Evolutionary conservation across 1,140 invertebrate species (phyloP), one percentile per base, ranked within the genome.

Genomic region (Aphelenchoides fujianensis): DNA sequence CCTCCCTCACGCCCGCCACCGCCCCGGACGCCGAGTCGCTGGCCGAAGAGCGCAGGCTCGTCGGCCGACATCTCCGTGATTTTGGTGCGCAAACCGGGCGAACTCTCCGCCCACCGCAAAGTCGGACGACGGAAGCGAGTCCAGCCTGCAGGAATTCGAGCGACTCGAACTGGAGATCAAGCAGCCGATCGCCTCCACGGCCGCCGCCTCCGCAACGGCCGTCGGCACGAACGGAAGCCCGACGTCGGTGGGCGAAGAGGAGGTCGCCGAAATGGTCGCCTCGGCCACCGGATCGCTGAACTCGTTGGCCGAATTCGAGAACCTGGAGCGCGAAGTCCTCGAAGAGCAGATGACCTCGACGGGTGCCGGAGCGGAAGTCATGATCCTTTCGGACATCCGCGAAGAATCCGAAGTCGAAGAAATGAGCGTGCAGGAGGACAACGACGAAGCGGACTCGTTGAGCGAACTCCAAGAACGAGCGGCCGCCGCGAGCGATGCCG

Each of bases 391-490:
- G 30, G 78, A 79, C 35, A 71, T 66, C 28, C 57, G 73, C 3
- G 78, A 79, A 55, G 78, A 79, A 70, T 77, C 74, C 19, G 78
- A 79, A 77, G 63, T 70, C 2, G 78, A 79, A 69, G 78, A 80
- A 34, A 79, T 79, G 78, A 79, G 78, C 37, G 69, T 71, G 31
- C n/a, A 73, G 3, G 71, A 73, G 7, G 71, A 71, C 30, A 55
- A 28, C 28, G 41, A 71, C 34, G 23, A 34, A 5, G 72, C 35
- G 16, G 31, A 73, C 27, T 59, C 72, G 63, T 66, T 66, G 63
- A 79, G 53, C 32, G 63, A 66, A 66, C 12, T 30, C 2, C 63
- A 66, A 37, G 63, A 66, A 28, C 27, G 63, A 35, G 31, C 37
- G 3, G 2, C 2, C 16, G 68, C 30, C n/a, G 23, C 59, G 9